Evolutionary conservation across 2,888 invertebrate species (phyloP).

Genomic region (Epirrhoe alternata): DNA sequence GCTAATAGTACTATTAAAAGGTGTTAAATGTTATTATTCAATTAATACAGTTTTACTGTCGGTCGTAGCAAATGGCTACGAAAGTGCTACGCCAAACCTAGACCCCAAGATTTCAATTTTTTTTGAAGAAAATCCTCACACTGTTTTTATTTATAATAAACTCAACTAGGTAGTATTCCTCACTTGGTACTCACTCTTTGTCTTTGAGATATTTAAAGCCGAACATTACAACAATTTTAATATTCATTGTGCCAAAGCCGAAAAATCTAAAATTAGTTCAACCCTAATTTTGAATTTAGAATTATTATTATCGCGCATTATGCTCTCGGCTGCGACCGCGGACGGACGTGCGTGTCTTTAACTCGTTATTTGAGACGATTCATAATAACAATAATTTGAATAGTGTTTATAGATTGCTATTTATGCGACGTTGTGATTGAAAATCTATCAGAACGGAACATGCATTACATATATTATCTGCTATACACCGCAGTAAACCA

Average conservation of each 20-base stretch:
- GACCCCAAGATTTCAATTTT: neutral
- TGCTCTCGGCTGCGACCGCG: slow-evolving; percentile 54
- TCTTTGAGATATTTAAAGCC: neutral
- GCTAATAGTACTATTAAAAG: too few species aligned
- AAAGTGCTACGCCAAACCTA: neutral
- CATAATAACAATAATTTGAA: slow-evolving; percentile 30
- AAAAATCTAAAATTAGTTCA: slow-evolving; percentile 6
- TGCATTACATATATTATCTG: slow-evolving; percentile 13
- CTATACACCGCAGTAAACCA: slow-evolving; percentile 9
- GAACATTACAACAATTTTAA: neutral
- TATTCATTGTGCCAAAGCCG: neutral
- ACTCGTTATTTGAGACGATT: slow-evolving; percentile 51
- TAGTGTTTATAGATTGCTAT: slow-evolving; percentile 35
- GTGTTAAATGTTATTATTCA: too few species aligned
- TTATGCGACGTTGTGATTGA: slow-evolving; percentile 30
- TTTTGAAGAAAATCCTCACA: neutral
- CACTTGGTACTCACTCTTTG: too few species aligned
- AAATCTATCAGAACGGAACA: slow-evolving; percentile 27
- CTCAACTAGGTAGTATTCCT: neutral
- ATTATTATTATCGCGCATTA: slow-evolving; percentile 69
- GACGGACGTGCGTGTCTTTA: slow-evolving; percentile 65
- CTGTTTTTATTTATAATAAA: neutral
- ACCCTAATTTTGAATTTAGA: slow-evolving; percentile 59
- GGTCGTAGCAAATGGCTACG: neutral
- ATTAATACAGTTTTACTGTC: too few species aligned